These are phyloP conservation scores for Amazona ochrocephala DNA, from an alignment of 2,797 vertebrate genomes.

Conservation along the genomic window DNA sequence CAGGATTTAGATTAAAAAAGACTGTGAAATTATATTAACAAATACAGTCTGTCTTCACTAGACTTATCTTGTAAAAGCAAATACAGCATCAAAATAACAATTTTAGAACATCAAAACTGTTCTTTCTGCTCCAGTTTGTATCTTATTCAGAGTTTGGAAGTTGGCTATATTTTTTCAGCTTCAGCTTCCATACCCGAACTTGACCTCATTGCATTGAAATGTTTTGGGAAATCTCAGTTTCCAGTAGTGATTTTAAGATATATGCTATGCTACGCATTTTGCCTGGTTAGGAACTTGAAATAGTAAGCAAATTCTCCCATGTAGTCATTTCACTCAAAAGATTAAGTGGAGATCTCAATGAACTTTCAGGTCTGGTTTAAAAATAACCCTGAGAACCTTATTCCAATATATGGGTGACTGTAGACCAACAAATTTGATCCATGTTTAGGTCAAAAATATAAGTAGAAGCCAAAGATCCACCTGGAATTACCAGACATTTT, in stretches of 20 bases:
- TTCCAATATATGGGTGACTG: background rate
- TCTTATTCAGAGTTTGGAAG: background rate
- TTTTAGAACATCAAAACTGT: background rate
- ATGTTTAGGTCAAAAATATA: background rate
- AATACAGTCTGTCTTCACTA: background rate
- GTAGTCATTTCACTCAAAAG: background rate
- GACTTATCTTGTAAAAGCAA: background rate
- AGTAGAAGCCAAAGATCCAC: background rate
- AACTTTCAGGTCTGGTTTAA: background rate
- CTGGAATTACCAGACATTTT: background rate
- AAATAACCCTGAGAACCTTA: background rate
- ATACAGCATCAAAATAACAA: background rate
- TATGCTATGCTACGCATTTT: background rate
- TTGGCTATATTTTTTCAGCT: background rate
- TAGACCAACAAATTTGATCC: background rate
- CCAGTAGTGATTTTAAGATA: background rate
- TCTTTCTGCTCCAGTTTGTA: background rate
- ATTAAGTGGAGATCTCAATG: background rate
- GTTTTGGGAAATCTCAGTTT: background rate
- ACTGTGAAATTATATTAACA: background rate
- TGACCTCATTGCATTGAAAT: background rate
- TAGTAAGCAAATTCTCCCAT: background rate
- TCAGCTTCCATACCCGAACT: background rate
- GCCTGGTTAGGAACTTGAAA: background rate
- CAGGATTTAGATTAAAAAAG: background rate